Evolutionary conservation across 2,888 invertebrate species (phyloP).

Genomic region (Ochlodes sylvanus): DNA sequence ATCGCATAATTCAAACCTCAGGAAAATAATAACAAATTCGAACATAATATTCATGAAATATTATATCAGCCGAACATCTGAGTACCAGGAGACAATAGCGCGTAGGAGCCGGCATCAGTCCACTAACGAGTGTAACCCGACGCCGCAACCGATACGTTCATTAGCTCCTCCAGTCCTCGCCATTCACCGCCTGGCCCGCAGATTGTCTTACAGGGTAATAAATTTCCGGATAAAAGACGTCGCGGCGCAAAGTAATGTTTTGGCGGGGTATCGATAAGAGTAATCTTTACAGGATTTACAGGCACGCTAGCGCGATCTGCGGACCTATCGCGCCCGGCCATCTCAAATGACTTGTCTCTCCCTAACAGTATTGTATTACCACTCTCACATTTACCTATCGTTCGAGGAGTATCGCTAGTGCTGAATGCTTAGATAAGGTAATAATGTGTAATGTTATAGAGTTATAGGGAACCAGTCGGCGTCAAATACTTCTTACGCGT

Average conservation of each 20-base stretch:
- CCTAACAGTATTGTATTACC: constrained; percentile 31
- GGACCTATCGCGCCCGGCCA: constrained; percentile 18
- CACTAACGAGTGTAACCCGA: constrained; percentile 74
- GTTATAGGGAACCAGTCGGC: no score
- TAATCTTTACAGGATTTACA: constrained; percentile 38
- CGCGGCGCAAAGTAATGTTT: constrained; percentile 36
- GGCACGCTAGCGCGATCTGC: constrained; percentile 35
- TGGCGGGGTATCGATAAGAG: constrained; percentile 37
- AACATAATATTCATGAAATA: constrained; percentile 22
- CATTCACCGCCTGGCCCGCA: constrained; percentile 54
- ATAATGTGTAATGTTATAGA: constrained; percentile 4
- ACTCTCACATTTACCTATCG: not conserved
- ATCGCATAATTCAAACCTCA: constrained; percentile 10
- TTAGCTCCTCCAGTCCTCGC: constrained; percentile 59
- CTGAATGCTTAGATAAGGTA: constrained; percentile 2
- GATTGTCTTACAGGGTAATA: constrained; percentile 59
- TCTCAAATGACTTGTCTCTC: constrained; percentile 31
- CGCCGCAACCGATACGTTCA: constrained; percentile 75
- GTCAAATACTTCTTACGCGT: no score
- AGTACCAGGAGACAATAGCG: constrained; percentile 65
- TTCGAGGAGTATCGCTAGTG: constrained; percentile 1
- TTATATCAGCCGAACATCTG: constrained; percentile 36
- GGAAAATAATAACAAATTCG: constrained; percentile 41
- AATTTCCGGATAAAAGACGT: constrained; percentile 45
- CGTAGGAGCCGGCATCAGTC: constrained; percentile 55